Evolutionary conservation across 2,797 vertebrate species (phyloP), one percentile per base, ranked within the genome.

Genomic region (Betta splendens): DNA sequence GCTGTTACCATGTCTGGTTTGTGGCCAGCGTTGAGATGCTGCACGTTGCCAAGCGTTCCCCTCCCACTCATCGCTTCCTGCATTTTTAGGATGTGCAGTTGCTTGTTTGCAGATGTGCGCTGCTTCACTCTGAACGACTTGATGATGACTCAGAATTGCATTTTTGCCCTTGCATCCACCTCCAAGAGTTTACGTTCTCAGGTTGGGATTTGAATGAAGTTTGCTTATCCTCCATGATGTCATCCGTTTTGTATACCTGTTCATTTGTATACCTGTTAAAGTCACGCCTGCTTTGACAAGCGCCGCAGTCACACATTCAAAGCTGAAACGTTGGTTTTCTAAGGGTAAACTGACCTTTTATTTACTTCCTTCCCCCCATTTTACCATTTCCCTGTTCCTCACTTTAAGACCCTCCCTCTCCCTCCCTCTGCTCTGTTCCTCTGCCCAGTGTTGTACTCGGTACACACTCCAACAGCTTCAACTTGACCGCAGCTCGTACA

Each of bases 321-420:
- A 39, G 37, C 16, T 0, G 2, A 18, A 2, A 38, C 13, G 9
- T 13, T 47, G 61, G 25, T 1, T 48, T 57, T 31, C 26, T n/a
- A n/a, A 4, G 1, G 2, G 4, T 12, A 32, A 32, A 31, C 12
- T 31, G 29, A 32, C 4, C 6, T 11, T n/a, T 33, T 33, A n/a
- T 3, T 33, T n/a, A n/a, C 32, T 33, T 33, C 6, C 13, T n/a
- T n/a, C 33, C 32, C 13, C 12, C 37, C 25, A 57, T 56, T 43
- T 29, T 40, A 32, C 49, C 39, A 38, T 53, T 21, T 49, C 26
- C 17, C 26, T 31, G 10, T 29, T 28, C 50, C 38, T 17, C 42
- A n/a, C 33, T 64, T 17, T 56, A 56, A 40, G 65, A 64, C 68
- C 68, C 77, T 77, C 85, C 79, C 75, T 69, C 17, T 37, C 20